phyloP scores from a whole-genome alignment of 2,113 vertebrate genomes.

The Pedetes capensis region DNA sequence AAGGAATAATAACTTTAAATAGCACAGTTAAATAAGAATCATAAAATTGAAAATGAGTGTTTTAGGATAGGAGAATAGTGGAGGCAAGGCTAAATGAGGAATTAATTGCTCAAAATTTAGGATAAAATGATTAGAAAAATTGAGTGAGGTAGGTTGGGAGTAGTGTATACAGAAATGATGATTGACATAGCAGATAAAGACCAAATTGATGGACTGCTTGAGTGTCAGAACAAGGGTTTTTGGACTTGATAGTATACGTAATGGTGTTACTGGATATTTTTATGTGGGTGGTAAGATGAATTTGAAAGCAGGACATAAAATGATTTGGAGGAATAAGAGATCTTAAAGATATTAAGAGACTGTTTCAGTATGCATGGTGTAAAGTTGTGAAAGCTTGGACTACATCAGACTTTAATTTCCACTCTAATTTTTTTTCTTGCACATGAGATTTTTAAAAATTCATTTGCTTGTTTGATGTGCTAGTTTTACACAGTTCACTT shows the following conservation, averaged over 20 bases:
- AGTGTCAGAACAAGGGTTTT: neutral
- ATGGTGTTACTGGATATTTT: neutral
- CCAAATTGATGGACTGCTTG: neutral
- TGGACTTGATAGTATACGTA: neutral
- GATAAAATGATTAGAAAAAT: neutral
- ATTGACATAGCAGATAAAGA: neutral
- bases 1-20: neutral
- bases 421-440: neutral
- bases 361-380: neutral
- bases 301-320: neutral
- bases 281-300: neutral
- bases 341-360: neutral
- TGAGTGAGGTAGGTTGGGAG: neutral
- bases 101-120: neutral
- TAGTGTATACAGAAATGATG: neutral
- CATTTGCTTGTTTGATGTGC: neutral
- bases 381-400: neutral
- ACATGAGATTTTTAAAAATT: neutral
- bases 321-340: neutral
- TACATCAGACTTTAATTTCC: neutral
- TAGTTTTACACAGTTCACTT: neutral
- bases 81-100: neutral
- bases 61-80: neutral
- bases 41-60: neutral
- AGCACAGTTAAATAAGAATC: neutral